A percentile compares a stretch with the other conserved stretches of the same genome.
Evolutionary conservation across 37 sponge, comb jelly and placozoan species (phyloP).

Genomic region (Aphrocallistes beatrix): DNA sequence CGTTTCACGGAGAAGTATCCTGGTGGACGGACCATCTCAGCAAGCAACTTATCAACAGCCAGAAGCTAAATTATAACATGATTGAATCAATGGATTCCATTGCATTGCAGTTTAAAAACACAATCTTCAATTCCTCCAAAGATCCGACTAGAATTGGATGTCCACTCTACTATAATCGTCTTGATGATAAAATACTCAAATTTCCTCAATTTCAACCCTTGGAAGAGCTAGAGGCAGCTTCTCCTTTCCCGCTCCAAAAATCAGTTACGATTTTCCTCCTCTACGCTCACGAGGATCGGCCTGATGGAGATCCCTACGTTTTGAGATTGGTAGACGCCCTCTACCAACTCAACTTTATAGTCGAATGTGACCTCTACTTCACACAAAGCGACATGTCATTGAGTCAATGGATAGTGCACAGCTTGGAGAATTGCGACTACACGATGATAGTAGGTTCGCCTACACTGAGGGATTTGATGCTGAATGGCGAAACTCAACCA

Average conservation of each 20-base stretch:
- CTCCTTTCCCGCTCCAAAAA: neutral
- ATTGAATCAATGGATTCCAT: neutral
- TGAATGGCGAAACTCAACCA: neutral
- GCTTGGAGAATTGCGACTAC: neutral
- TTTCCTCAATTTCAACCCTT: neutral
- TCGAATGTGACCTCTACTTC: neutral
- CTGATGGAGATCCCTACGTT: neutral
- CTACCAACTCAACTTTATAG: neutral
- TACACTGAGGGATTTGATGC: neutral
- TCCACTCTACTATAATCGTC: neutral
- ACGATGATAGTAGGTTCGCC: conserved; percentile 11
- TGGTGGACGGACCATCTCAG: conserved; percentile 14
- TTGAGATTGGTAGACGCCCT: neutral
- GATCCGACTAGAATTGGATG: neutral
- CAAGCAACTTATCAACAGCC: neutral
- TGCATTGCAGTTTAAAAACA: neutral
- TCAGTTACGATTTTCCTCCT: neutral
- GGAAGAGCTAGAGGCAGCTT: neutral
- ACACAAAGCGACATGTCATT: neutral
- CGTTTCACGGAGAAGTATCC: neutral
- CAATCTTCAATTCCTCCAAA: neutral
- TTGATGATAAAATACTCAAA: neutral
- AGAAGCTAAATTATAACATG: neutral
- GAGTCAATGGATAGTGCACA: neutral
- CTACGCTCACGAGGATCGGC: neutral